Base-by-base conservation (phyloP, 1,140 invertebrate species). In the Dreissena rostriformis region DNA sequence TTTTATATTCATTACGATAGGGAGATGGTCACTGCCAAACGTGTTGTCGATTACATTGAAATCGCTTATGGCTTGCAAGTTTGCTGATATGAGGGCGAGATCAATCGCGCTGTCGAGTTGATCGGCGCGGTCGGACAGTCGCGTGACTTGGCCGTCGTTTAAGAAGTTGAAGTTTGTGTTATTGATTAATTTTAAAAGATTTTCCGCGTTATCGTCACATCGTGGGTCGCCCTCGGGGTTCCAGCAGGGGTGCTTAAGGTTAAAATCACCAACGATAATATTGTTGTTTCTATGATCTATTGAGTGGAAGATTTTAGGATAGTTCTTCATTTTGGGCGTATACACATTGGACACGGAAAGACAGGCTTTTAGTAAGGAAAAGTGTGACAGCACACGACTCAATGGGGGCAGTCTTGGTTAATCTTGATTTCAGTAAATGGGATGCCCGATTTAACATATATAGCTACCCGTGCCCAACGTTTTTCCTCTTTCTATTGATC, bases 71-170 rank as follows among this genome's bases (percentile, higher is more conserved):
- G 12, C 5, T 17, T 22, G 51, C 0, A 73, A 5, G 17, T 73
- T 1, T 1, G 39, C 0, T 73, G 70, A 73, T 22, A 73, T 53
- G 26, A 73, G 52, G 19, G 70, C n/a, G 0, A 73, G 70, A 52
- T 73, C 70, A 11, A 73, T 14, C 14, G 39, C 70, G 39, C 26
- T 39, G 22, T 73, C 70, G 26, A 14, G 8, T 0, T 51, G 39
- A 53, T 52, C 7, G 1, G 4, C 39, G 15, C 17, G 14, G 14
- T 73, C 22, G 5, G 49, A 12, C 15, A 73, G 8, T 71, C 70
- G 51, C 55, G 70, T 52, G 0, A 53, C n/a, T 53, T 72, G 70
- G 14, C 70, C 70, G 28, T 72, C 70, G 55, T 72, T 72, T 11
- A 72, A 11, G n/a, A 17, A 53, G 15, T 14, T 22, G 11, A 72